Base-by-base conservation (phyloP, 2,797 vertebrate genomes). In the Spinus pinus region DNA sequence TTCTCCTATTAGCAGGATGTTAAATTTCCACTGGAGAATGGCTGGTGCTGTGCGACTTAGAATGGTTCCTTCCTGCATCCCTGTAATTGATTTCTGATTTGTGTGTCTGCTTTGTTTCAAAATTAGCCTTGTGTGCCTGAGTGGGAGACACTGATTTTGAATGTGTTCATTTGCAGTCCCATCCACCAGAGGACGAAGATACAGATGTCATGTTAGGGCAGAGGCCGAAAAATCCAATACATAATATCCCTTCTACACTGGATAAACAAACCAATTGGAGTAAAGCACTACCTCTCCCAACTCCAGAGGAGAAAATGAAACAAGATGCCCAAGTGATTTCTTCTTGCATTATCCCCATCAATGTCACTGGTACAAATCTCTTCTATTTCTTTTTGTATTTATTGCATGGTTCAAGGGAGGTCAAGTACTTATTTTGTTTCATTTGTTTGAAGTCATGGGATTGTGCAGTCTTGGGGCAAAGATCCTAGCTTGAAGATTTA, bases 231-330 rank as follows among this genome's bases (percentile, higher is more conserved):
- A 98, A 98, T 95, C 99, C 99, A 95, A 98, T 99, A 97, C 99
- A 98, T 97, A 99, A 99, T 98, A 97, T 98, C 94, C 99, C 99
- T 96, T 98, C 99, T 91, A 99, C 99, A 97, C 98, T 99, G 99
- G 99, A 99, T 98, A 99, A 99, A 96, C 99, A 99, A 98, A 99
- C 99, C 97, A 99, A 99, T 98, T 99, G 99, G 99, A 99, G 98
- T 97, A 98, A 98, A 98, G 98, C 98, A 53, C 98, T 99, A 97
- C 99, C 99, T 95, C 98, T 99, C 96, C 99, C 99, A 72, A 99
- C 99, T 47, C 99, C 99, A 54, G 99, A 99, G 97, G 98, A 99
- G 97, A 98, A 99, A 98, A 99, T 99, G 99, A 99, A 99, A 98
- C 98, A 98, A 97, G 98, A 98, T 96, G 98, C 99, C 93, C 98